These are phyloP conservation scores for Vanessa atalanta DNA, from an alignment of 1,140 invertebrate genomes.

Conservation along the genomic window DNA sequence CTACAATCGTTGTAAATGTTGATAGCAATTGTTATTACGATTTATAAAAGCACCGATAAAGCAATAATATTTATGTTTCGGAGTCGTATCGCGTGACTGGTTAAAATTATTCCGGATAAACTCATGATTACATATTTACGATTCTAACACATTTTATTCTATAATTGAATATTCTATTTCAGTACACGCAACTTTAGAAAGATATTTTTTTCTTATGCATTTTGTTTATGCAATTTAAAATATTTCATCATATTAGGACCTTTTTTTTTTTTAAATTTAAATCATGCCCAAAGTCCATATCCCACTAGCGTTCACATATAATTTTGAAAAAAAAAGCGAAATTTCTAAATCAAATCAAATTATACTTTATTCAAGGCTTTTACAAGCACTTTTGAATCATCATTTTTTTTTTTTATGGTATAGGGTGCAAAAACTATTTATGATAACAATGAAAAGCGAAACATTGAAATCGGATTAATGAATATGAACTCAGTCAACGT, in stretches of 20 bases:
- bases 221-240: no score
- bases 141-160: constrained; percentile 2
- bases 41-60: constrained; percentile 21
- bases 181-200: not conserved
- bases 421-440: no score
- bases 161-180: not conserved
- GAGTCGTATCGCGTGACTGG: constrained; percentile 15
- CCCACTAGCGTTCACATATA: no score
- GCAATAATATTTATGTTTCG: constrained; percentile 29
- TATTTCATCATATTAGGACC: no score
- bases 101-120: constrained; percentile 14
- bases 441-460: not conserved
- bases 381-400: no score
- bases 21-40: constrained; percentile 27
- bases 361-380: no score
- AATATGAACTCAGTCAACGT: constrained; percentile 12
- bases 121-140: constrained; percentile 6
- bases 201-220: no score
- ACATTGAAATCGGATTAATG: constrained; percentile 10
- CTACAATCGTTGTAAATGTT: constrained; percentile 20
- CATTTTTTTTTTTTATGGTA: no score
- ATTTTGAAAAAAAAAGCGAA: no score
- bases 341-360: no score
- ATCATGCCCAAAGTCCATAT: no score
- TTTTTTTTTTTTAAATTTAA: no score